Conservation (phyloP, 1,140 invertebrate species). For the Copidosoma floridanum region DNA sequence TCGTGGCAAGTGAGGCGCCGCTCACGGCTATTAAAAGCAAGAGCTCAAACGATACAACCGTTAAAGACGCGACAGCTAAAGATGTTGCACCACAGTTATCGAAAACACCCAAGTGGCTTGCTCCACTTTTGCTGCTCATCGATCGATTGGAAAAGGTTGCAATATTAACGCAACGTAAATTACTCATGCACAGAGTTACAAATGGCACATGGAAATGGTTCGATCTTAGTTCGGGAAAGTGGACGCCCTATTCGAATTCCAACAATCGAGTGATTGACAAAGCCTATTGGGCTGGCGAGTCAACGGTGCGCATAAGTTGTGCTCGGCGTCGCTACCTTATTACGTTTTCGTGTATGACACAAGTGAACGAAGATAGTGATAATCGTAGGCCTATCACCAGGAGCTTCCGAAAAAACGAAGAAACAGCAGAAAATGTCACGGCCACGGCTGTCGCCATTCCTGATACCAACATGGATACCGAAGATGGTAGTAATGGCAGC, state of each 20-base stretch:
- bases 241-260: constrained; percentile 72
- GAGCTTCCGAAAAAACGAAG: constrained; percentile 57
- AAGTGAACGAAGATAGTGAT: constrained; percentile 79
- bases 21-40: constrained; percentile 48
- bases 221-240: constrained; percentile 77
- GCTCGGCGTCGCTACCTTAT: constrained; percentile 77
- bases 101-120: constrained; percentile 76
- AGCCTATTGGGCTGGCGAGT: constrained; percentile 77
- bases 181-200: constrained; percentile 68
- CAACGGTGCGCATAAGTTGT: constrained; percentile 70
- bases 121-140: constrained; percentile 73
- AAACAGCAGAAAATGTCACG: constrained; percentile 31
- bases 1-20: constrained; percentile 52
- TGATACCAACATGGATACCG: constrained; percentile 45
- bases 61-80: constrained; percentile 38
- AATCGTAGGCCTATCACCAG: constrained; percentile 82
- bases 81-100: constrained; percentile 28
- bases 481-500: constrained; percentile 37
- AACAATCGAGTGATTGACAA: constrained; percentile 84
- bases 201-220: constrained; percentile 79
- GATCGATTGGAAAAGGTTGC: constrained; percentile 82
- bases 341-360: constrained; percentile 80
- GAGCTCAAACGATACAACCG: constrained; percentile 18
- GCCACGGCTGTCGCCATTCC: background rate
- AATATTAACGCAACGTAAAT: constrained; percentile 68